phyloP scores from a whole-genome alignment of 2,797 vertebrate genomes.

The Brotula barbata region DNA sequence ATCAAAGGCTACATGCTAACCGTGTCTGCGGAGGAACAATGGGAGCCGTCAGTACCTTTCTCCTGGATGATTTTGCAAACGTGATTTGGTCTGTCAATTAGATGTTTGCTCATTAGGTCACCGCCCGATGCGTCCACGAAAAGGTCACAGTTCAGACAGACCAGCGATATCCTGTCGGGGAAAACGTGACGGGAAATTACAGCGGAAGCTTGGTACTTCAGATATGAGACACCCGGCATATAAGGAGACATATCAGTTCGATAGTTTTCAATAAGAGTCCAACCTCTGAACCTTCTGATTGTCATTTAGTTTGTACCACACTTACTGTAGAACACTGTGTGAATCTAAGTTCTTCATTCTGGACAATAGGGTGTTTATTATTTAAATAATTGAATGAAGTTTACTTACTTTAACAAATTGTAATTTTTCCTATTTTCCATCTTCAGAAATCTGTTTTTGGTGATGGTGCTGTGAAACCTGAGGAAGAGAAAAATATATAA shows the following conservation, averaged over 20 bases:
- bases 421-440: slow-evolving; percentile 78
- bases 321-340: too few relatives aligned
- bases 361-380: too few relatives aligned
- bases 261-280: not conserved
- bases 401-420: slow-evolving; percentile 80
- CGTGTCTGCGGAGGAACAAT: slow-evolving; percentile 7
- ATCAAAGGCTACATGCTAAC: not conserved
- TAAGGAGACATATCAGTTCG: too few relatives aligned
- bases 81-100: slow-evolving; percentile 85
- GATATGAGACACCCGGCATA: too few relatives aligned
- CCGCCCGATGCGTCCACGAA: slow-evolving; percentile 82
- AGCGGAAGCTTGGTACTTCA: too few relatives aligned
- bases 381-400: not conserved
- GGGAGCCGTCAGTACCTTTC: slow-evolving; percentile 80
- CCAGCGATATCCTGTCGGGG: slow-evolving; percentile 82
- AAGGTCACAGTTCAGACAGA: slow-evolving; percentile 94
- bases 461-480: slow-evolving; percentile 91
- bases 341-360: too few relatives aligned
- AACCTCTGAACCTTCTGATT: too few relatives aligned
- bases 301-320: too few relatives aligned
- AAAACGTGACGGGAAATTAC: too few relatives aligned
- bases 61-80: slow-evolving; percentile 88
- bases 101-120: slow-evolving; percentile 91
- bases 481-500: slow-evolving; percentile 19
- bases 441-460: slow-evolving; percentile 85